Base-by-base conservation (phyloP, 1,140 invertebrate species). In the Melipona quadrifasciata region DNA sequence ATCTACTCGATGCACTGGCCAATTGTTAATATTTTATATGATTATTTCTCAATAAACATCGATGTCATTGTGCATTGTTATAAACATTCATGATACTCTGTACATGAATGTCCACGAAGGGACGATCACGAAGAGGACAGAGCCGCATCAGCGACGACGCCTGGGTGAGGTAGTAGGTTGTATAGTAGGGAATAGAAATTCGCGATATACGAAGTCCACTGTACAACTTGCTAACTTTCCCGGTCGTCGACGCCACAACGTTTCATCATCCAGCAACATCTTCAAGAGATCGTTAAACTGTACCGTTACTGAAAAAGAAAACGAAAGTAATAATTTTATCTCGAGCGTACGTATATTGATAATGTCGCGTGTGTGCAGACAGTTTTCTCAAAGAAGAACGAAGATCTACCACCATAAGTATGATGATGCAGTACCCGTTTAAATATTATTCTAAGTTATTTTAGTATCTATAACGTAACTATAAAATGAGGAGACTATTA, bases 151-250 rank as follows among this genome's bases (percentile, higher is more conserved):
- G 91, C 92, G 93, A 92, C 92, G 92, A 92, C 91, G 93, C 94
- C 96, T 95, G 95, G 95, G 95, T 96, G 96, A 97, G 96, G 96
- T 97, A 97, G 96, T 96, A 96, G 96, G 96, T 97, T 97, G 96
- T 97, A 97, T 96, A 96, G 96, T 96, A 96, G 93, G 95, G 96
- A 95, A 96, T 95, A 95, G 96, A 95, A 95, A 95, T 94, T 95
- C 93, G 95, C 95, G 94, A 81, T 94, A 95, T 96, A 93, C 93
- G 93, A 92, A 94, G 92, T 94, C 92, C 93, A 96, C 96, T 97
- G 96, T 97, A 96, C 96, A 96, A 96, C 96, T 96, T 96, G 96
- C 96, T 97, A 96, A 96, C 96, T 96, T 96, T 96, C 96, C 96
- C 95, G 92, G 96, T 95, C 88, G 91, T 94, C 92, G 94, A 91